These are phyloP conservation scores for Crotalus horridus DNA, from an alignment of 2,113 vertebrate species.

Conservation along the genomic window DNA sequence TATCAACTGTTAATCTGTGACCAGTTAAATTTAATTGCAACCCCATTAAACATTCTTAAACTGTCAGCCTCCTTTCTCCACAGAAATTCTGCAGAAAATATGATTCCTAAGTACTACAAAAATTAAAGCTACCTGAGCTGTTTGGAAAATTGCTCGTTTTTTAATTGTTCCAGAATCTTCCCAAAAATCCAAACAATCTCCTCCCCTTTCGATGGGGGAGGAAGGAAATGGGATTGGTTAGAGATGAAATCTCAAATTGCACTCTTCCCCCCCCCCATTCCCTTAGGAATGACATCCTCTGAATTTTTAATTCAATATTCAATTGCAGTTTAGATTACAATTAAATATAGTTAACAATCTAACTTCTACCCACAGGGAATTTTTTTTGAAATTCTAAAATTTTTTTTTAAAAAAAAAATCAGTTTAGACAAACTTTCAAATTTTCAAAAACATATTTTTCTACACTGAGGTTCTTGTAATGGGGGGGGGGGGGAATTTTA, in stretches of 20 bases:
- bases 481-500: not conserved
- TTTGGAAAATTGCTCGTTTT: constrained; percentile 10
- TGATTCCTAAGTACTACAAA: not conserved
- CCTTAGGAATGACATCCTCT: too few species aligned
- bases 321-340: constrained; percentile 14
- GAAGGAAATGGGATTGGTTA: not conserved
- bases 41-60: not conserved
- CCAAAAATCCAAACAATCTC: not conserved
- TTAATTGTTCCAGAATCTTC: constrained; percentile 20
- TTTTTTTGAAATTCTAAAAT: constrained; percentile 27
- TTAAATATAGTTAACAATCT: constrained; percentile 36
- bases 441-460: constrained; percentile 27
- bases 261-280: not conserved
- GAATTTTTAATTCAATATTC: constrained; percentile 29
- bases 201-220: not conserved
- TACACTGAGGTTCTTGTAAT: constrained; percentile 29
- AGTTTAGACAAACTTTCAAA: constrained; percentile 42
- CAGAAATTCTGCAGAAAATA: not conserved
- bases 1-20: not conserved
- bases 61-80: not conserved
- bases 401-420: constrained; percentile 50
- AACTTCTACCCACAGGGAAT: constrained; percentile 15
- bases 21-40: not conserved
- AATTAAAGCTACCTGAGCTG: not conserved
- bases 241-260: not conserved